Evolutionary conservation across 1,140 invertebrate genomes (phyloP).

Genomic region (Philaenus spumarius): DNA sequence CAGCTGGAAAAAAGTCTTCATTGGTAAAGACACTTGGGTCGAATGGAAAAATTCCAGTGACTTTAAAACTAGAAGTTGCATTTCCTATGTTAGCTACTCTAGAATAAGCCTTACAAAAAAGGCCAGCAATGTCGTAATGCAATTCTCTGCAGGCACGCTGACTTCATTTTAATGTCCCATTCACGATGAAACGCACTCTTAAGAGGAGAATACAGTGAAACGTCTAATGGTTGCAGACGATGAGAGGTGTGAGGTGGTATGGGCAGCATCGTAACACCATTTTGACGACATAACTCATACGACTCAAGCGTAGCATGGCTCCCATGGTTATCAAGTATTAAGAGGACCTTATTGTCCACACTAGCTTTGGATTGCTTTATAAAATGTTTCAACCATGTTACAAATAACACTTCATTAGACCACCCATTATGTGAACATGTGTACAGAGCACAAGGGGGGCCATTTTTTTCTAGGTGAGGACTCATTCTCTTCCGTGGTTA

Average conservation of each 20-base stretch:
- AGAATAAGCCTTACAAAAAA: slow-evolving; percentile 29
- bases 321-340: slow-evolving; percentile 36
- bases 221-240: slow-evolving; percentile 37
- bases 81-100: slow-evolving; percentile 27
- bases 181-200: slow-evolving; percentile 39
- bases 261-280: slow-evolving; percentile 36
- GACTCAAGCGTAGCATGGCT: slow-evolving; percentile 31
- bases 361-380: not conserved
- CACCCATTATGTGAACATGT: slow-evolving; percentile 35
- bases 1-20: too few relatives aligned
- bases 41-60: slow-evolving; percentile 35
- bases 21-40: too few relatives aligned
- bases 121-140: slow-evolving; percentile 30
- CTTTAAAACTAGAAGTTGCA: slow-evolving; percentile 29
- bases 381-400: slow-evolving; percentile 34
- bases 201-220: slow-evolving; percentile 36
- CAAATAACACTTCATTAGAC: slow-evolving; percentile 33
- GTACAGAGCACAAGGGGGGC: slow-evolving; percentile 33
- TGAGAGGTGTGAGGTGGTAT: slow-evolving; percentile 38
- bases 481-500: slow-evolving; percentile 31
- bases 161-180: slow-evolving; percentile 32
- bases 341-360: slow-evolving; percentile 19
- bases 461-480: slow-evolving; percentile 29
- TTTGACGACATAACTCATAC: slow-evolving; percentile 32
- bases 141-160: slow-evolving; percentile 30